Percentiles rank a stretch among this genome's conserved stretches.
Conservation (phyloP, 2,113 vertebrate species). For the Myodes glareolus region DNA sequence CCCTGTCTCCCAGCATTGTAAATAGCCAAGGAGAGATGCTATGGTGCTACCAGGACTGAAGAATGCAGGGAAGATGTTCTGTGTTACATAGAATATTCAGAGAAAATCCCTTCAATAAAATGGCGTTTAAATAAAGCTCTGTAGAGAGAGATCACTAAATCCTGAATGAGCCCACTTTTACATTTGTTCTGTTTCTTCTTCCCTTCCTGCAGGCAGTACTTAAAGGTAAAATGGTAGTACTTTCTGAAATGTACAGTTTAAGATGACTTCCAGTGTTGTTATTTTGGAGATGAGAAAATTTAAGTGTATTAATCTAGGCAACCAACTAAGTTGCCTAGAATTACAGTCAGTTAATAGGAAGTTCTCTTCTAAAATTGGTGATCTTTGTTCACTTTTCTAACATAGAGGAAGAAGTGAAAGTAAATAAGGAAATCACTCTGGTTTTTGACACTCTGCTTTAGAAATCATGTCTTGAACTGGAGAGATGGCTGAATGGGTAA, state of each 20-base stretch:
- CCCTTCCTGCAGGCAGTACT: neutral
- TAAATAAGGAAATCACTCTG: neutral
- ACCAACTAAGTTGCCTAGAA: neutral
- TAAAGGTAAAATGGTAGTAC: neutral
- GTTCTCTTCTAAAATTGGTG: neutral
- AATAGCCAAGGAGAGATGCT: neutral
- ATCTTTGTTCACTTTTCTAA: neutral
- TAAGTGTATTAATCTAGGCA: constrained; percentile 17
- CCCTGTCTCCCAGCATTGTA: neutral
- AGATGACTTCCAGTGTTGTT: neutral
- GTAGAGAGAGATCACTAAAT: neutral
- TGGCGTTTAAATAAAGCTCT: neutral
- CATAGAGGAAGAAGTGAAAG: neutral
- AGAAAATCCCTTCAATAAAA: neutral
- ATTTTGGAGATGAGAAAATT: constrained; percentile 41
- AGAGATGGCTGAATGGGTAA: neutral
- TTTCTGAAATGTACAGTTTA: neutral
- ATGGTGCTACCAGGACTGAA: neutral
- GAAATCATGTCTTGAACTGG: neutral
- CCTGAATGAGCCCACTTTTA: neutral
- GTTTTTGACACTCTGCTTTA: neutral
- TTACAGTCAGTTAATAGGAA: constrained; percentile 10
- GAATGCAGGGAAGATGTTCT: neutral
- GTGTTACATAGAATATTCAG: neutral
- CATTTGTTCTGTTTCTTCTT: neutral